These are phyloP conservation scores for Platycheirus rosarum DNA, from an alignment of 2,888 invertebrate genomes.

Conservation along the genomic window DNA sequence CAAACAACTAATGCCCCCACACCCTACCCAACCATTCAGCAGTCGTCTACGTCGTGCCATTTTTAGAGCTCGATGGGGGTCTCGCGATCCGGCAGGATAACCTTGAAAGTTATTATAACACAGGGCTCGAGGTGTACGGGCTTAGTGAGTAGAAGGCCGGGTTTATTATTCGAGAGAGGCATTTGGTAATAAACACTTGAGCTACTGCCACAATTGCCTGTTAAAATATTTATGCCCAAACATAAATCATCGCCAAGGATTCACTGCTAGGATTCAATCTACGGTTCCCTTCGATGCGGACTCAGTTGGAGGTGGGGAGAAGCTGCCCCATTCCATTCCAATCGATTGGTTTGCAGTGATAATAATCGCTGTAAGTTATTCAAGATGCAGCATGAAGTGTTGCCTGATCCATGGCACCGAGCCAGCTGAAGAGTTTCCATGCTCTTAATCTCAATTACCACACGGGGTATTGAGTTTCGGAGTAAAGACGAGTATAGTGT, in stretches of 20 bases:
- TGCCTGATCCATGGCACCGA: conserved; percentile 26
- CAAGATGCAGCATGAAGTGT: conserved; percentile 2
- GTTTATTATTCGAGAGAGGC: conserved; percentile 29
- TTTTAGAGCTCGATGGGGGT: background rate
- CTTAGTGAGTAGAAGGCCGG: background rate
- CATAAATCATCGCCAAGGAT: conserved; percentile 50
- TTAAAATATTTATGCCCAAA: conserved; percentile 49
- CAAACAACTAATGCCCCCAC: conserved; percentile 33
- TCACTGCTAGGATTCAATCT: conserved; percentile 18
- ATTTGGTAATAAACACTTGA: conserved; percentile 54
- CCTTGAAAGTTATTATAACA: conserved; percentile 17
- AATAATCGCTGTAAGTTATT: conserved; percentile 31
- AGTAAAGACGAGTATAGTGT: conserved; percentile 10
- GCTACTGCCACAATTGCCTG: conserved; percentile 55
- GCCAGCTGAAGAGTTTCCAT: conserved; percentile 33
- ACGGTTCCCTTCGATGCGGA: conserved; percentile 17
- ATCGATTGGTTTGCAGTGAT: conserved; percentile 63
- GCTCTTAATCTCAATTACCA: conserved; percentile 18
- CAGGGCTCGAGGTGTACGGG: background rate
- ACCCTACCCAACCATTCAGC: too few species aligned
- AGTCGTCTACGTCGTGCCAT: background rate
- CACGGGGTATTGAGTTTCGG: conserved; percentile 6
- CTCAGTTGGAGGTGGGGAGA: background rate
- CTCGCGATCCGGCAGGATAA: conserved; percentile 5
- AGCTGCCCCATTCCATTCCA: conserved; percentile 1